Evolutionary conservation across 2,113 vertebrate genomes (phyloP).

Genomic region (Motacilla alba): DNA sequence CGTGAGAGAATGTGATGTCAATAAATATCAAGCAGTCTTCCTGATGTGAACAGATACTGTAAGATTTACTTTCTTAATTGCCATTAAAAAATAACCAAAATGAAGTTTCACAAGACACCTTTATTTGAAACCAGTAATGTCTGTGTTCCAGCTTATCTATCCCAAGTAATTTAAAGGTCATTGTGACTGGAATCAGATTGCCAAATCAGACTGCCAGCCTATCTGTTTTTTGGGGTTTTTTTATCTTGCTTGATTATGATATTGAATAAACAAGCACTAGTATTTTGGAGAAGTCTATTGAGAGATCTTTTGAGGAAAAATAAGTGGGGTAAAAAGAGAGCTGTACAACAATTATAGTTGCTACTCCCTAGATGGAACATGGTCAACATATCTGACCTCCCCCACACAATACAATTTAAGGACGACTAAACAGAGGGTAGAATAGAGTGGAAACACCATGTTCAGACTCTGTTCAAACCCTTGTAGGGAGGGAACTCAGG

Average conservation of each 20-base stretch:
- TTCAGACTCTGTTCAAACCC: neutral
- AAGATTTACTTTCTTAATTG: neutral
- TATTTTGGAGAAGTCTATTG: neutral
- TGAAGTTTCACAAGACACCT: neutral
- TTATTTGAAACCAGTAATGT: neutral
- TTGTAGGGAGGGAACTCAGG: neutral
- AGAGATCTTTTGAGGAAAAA: neutral
- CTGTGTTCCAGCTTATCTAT: neutral
- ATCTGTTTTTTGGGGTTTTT: no score
- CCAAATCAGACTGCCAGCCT: neutral
- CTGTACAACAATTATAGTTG: neutral
- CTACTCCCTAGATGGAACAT: neutral
- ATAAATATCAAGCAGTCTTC: neutral
- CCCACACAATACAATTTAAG: neutral
- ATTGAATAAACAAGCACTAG: neutral
- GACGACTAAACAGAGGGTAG: neutral
- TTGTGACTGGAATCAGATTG: neutral
- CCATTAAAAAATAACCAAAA: neutral
- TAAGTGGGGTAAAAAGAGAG: neutral
- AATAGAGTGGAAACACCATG: accelerated
- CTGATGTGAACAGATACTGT: neutral
- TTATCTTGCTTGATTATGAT: neutral
- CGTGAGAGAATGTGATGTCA: neutral
- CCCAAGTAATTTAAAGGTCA: neutral
- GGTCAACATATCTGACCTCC: neutral